phyloP scores from a whole-genome alignment of 2,113 vertebrate genomes.

The Alligator mississippiensis region DNA sequence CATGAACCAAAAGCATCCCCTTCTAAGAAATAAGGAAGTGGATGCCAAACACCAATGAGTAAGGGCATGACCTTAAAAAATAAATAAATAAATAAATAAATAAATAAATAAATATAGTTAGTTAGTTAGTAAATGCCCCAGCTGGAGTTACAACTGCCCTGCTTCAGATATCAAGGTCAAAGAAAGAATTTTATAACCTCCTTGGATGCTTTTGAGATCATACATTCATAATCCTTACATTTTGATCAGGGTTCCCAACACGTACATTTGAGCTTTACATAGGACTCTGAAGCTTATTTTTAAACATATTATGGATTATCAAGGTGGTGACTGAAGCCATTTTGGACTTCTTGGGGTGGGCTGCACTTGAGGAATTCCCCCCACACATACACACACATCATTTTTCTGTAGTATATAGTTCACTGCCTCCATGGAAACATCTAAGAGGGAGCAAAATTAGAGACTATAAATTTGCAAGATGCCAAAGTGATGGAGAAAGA shows the following conservation, averaged over 20 bases:
- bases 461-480: rapidly evolving
- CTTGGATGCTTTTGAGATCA: not conserved
- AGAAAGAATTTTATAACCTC: not conserved
- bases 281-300: not conserved
- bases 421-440: not conserved
- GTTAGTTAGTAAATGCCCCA: not conserved
- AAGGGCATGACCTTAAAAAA: not conserved
- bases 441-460: too few relatives aligned
- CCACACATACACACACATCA: rapidly evolving
- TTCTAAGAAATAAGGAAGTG: not conserved
- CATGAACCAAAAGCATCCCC: not conserved
- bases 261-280: rapidly evolving
- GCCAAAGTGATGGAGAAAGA: rapidly evolving
- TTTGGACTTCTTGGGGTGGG: rapidly evolving
- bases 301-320: rapidly evolving
- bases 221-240: not conserved
- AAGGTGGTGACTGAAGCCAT: rapidly evolving
- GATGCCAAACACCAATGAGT: not conserved
- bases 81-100: not conserved
- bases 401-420: rapidly evolving
- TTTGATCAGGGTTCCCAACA: not conserved
- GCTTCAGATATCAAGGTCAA: not conserved
- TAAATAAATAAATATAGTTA: not conserved
- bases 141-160: not conserved
- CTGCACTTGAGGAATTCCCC: rapidly evolving